Percentiles rank a stretch among this genome's conserved stretches.
phyloP scores from a whole-genome alignment of 2,888 invertebrate genomes.

The Baronia brevicornis region DNA sequence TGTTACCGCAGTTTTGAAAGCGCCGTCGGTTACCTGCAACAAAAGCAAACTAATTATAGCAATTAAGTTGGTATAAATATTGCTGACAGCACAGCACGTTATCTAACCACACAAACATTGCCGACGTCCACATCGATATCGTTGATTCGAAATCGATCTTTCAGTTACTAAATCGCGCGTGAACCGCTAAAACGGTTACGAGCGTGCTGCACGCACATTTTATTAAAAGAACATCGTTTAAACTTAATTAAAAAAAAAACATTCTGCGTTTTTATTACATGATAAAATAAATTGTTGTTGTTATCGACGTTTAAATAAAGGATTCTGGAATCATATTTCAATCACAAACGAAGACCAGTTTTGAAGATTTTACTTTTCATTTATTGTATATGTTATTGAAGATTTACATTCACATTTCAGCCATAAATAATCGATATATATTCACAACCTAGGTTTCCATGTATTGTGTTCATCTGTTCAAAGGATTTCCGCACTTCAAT shows the following conservation, averaged over 20 bases:
- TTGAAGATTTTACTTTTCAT: too few species aligned
- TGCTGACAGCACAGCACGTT: slow-evolving; percentile 6
- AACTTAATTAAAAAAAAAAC: slow-evolving; percentile 5
- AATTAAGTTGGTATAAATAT: slow-evolving; percentile 10
- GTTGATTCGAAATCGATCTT: slow-evolving; percentile 11
- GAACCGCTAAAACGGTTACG: slow-evolving; percentile 8
- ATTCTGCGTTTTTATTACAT: slow-evolving; percentile 3
- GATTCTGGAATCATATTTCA: too few species aligned
- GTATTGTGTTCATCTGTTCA: too few species aligned
- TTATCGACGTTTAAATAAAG: too few species aligned
- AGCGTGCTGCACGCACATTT: slow-evolving; percentile 9
- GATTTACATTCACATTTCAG: too few species aligned
- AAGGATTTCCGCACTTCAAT: too few species aligned
- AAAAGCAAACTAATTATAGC: slow-evolving; percentile 9
- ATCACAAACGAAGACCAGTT: too few species aligned
- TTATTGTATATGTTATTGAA: too few species aligned
- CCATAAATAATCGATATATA: too few species aligned
- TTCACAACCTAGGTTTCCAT: too few species aligned
- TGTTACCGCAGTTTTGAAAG: slow-evolving; percentile 1
- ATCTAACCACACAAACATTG: not conserved
- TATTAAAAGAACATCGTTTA: too few species aligned
- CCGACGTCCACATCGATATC: slow-evolving; percentile 2
- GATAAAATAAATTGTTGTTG: slow-evolving; percentile 1
- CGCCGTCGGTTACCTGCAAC: slow-evolving; percentile 12
- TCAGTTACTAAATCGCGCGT: slow-evolving; percentile 13